Conservation (phyloP, 2,797 vertebrate genomes). For the Aphelocoma californica region DNA sequence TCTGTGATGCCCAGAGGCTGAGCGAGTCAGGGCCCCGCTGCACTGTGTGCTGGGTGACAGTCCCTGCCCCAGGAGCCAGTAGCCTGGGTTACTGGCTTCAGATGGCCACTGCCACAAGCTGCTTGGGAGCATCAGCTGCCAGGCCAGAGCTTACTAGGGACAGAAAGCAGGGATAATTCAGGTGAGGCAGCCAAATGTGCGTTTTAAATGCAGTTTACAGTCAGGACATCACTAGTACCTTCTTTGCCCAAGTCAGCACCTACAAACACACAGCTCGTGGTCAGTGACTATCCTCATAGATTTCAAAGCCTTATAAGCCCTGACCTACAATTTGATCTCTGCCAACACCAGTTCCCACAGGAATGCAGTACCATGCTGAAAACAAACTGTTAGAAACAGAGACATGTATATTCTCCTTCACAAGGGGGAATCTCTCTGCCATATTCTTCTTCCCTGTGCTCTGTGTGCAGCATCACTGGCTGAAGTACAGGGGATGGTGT, state of each 20-base stretch:
- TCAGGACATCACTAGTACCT: background rate
- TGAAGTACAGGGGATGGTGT: background rate
- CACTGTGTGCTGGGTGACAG: rapidly evolving
- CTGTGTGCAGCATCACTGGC: background rate
- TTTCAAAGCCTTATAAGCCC: background rate
- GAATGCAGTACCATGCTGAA: background rate
- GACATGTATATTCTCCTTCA: background rate
- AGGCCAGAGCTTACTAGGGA: background rate
- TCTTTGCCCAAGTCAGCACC: background rate
- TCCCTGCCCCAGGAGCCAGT: background rate
- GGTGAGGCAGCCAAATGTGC: background rate
- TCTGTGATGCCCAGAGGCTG: background rate
- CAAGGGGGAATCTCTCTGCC: background rate
- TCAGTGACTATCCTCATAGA: background rate
- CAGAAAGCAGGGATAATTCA: background rate
- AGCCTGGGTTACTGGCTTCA: background rate
- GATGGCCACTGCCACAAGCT: background rate
- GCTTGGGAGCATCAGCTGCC: background rate
- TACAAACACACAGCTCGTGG: background rate
- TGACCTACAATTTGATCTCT: background rate
- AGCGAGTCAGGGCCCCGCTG: rapidly evolving
- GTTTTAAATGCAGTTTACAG: background rate
- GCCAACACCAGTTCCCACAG: background rate
- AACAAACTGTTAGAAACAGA: background rate
- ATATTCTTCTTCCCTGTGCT: background rate